Base-by-base conservation (phyloP, 2,888 invertebrate species). In the Ormyrus nitidulus region DNA sequence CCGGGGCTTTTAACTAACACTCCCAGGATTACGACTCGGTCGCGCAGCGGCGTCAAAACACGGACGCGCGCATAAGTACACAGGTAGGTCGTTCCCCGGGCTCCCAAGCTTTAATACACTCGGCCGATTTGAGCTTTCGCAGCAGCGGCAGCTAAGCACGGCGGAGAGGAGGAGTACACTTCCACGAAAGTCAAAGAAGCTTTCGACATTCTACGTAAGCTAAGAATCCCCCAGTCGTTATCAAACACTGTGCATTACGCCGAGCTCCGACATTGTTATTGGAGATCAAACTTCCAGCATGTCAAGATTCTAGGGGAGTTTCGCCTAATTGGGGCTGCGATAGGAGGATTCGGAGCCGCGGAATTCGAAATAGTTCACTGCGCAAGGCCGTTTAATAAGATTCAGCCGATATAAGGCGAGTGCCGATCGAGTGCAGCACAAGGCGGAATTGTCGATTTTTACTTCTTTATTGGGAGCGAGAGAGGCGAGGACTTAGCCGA, bases 361-460 rank as follows among this genome's bases (percentile, higher is more conserved):
- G 51, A 74, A 76, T 76, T 48, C 62, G 53, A 54, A 69, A 69
- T 59, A 74, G 66, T 58, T 66, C 11, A 19, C 19, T 19, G 19
- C 19, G 19, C 19, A 19, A 19, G 19, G 19, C 19, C 2, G 19
- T 2, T 19, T 19, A 19, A 19, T 19, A 19, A 7, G 56, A 48
- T 34, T 74, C 51, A 49, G 5, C 19, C 34, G 61, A 64, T 77
- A 62, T 56, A n/a, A 46, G 11, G n/a, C 11, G 19, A 70, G 48
- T 56, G 19, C 56, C 53, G 11, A 10, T 19, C 13, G 49, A 48
- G 66, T 19, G 58, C 11, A 62, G 5, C 13, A n/a, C 77, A 11
- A n/a, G 7, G 10, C 11, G 5, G 11, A 69, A 77, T 77, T 77
- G 62, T 70, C 56, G 70, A 64, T 77, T 70, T 70, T 77, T 59